phyloP scores from a whole-genome alignment of 2,797 vertebrate species.

The Coilia nasus region DNA sequence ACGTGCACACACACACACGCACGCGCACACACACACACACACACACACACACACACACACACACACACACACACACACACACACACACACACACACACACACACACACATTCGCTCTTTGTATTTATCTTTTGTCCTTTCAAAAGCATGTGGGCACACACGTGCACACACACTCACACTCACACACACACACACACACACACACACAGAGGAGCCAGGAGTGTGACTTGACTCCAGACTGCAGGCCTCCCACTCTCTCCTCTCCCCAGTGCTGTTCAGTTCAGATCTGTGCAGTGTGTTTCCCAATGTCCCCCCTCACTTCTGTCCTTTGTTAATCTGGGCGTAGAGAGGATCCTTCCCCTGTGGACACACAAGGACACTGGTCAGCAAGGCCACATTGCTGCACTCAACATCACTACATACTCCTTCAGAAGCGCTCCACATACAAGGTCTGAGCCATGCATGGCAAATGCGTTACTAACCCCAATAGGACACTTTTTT shows the following conservation, averaged over 20 bases:
- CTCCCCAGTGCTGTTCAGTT: slow-evolving; percentile 69
- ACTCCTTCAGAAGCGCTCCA: not conserved
- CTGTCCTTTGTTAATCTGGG: slow-evolving; percentile 96
- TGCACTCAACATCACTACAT: not conserved
- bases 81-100: slow-evolving; percentile 31
- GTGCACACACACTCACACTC: slow-evolving; percentile 42
- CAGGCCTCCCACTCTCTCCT: slow-evolving; percentile 65
- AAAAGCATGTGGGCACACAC: slow-evolving; percentile 10
- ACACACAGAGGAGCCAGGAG: slow-evolving; percentile 49
- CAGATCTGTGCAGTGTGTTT: slow-evolving; percentile 65
- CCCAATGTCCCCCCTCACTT: slow-evolving; percentile 80
- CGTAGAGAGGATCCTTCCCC: slow-evolving; percentile 94
- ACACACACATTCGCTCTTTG: slow-evolving; percentile 35
- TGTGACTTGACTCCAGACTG: slow-evolving; percentile 47
- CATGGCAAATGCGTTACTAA: not conserved
- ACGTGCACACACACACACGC: slow-evolving; percentile 45
- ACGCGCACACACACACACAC: slow-evolving; percentile 22
- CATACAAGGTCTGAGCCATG: not conserved
- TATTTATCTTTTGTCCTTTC: not conserved
- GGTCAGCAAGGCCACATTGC: not conserved
- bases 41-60: not conserved
- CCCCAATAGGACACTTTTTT: not conserved
- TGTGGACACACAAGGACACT: slow-evolving; percentile 57
- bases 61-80: slow-evolving; percentile 37
- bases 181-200: slow-evolving; percentile 39